Evolutionary conservation across 2,797 vertebrate genomes (phyloP).

Genomic region (Sebastes itinus): DNA sequence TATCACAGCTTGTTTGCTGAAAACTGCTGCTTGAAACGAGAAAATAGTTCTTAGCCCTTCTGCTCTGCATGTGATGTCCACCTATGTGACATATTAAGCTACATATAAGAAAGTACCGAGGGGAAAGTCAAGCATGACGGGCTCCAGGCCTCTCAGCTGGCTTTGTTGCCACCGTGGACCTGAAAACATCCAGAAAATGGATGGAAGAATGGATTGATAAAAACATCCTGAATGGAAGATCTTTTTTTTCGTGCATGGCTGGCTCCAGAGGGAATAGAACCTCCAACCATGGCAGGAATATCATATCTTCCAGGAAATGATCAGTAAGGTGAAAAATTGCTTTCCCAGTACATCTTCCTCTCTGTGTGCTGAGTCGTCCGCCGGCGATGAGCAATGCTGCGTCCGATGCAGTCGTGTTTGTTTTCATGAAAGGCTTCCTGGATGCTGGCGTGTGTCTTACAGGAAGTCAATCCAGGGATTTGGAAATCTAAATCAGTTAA

Average conservation of each 20-base stretch:
- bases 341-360: neutral
- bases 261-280: neutral
- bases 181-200: slow-evolving; percentile 30
- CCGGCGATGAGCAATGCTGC: neutral
- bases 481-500: slow-evolving; percentile 8
- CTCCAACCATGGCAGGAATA: neutral
- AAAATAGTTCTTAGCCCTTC: neutral
- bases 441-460: neutral
- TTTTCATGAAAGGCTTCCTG: neutral
- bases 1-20: neutral
- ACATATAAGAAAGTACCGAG: neutral
- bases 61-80: neutral
- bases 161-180: neutral
- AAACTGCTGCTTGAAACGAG: neutral
- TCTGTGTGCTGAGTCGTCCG: neutral
- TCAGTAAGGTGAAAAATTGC: slow-evolving; percentile 46
- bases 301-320: neutral
- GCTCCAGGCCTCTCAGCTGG: neutral
- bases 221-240: slow-evolving; percentile 5
- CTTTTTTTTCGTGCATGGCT: slow-evolving; percentile 2
- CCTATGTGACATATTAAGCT: neutral
- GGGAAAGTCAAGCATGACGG: slow-evolving; percentile 1
- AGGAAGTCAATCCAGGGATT: slow-evolving; percentile 4
- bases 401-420: neutral
- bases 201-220: neutral